These are phyloP conservation scores for Diplosoma virens DNA, from an alignment of 23 tunicate genomes.

Conservation along the genomic window DNA sequence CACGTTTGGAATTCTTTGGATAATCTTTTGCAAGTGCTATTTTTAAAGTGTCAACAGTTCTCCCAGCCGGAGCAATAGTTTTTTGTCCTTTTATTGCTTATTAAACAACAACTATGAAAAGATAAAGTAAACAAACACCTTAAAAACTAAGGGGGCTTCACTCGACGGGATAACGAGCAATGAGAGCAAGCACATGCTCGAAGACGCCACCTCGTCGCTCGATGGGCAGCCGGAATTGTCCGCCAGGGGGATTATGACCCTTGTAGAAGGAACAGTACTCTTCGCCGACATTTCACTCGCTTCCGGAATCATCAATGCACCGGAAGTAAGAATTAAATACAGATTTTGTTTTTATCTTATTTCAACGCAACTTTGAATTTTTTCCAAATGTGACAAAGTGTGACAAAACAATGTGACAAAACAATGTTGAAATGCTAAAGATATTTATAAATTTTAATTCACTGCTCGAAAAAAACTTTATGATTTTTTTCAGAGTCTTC, in stretches of 20 bases:
- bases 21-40: too few species aligned
- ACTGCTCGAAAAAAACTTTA: not conserved
- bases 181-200: conserved; percentile 75
- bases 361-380: too few species aligned
- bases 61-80: too few species aligned
- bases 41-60: too few species aligned
- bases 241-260: conserved; percentile 25
- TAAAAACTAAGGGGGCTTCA: conserved; percentile 55
- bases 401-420: too few species aligned
- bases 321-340: conserved; percentile 31
- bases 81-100: too few species aligned
- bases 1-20: too few species aligned
- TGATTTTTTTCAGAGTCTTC: conserved; percentile 28
- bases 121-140: too few species aligned
- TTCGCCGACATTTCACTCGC: conserved; percentile 43
- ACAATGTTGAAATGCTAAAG: too few species aligned
- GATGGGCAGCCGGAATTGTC: conserved; percentile 76
- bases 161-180: conserved; percentile 65
- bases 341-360: too few species aligned
- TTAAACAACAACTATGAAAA: too few species aligned
- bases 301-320: not conserved
- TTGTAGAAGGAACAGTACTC: conserved; percentile 47
- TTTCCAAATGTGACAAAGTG: too few species aligned
- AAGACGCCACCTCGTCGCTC: conserved; percentile 68
- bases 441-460: not conserved